Base-by-base conservation (phyloP, 2,797 vertebrate genomes). In the Buphagus erythrorhynchus region DNA sequence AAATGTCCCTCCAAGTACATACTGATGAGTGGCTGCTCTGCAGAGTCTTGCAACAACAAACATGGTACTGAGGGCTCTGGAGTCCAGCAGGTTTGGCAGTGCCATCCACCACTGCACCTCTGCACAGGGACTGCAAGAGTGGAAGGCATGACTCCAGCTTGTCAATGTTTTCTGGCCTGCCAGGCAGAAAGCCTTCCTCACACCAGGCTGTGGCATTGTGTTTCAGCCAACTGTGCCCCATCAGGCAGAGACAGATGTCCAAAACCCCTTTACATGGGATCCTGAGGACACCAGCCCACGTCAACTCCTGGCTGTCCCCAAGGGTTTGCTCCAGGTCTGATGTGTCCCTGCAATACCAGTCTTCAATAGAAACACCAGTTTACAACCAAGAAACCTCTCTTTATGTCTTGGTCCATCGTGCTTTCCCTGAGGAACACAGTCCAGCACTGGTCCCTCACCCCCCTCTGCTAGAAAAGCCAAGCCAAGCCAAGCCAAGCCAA, bases 81-180 rank as follows among this genome's bases (percentile, higher is more conserved):
- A 11, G 24, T 26, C 24, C 42, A 11, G 31, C n/a, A 46, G 35
- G 7, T 18, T 35, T 29, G 45, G 35, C 48, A n/a, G 21, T 10
- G 69, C 35, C 42, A 21, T 28, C 43, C 38, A 22, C 11, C 31
- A 8, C 11, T 36, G 38, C 36, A 36, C 54, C 25, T 45, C 73
- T 83, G 51, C 2, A 3, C 31, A 5, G 33, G 9, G 25, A 33
- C 13, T 31, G 16, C 0, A 1, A 31, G n/a, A 35, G 17, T 16
- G 9, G 11, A 63, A 66, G 54, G 14, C 24, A 2, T 5, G 24
- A 31, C 40, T 45, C 12, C 45, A 1, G 2, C 12, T 35, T 21
- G 0, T 35, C 74, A 45, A 7, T 25, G 29, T 5, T n/a, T 72
- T 29, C 46, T 51, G 9, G 26, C 51, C 35, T 57, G 24, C 18